These are phyloP conservation scores for Macrosiphum euphorbiae DNA, from an alignment of 2,888 invertebrate genomes.

Conservation along the genomic window DNA sequence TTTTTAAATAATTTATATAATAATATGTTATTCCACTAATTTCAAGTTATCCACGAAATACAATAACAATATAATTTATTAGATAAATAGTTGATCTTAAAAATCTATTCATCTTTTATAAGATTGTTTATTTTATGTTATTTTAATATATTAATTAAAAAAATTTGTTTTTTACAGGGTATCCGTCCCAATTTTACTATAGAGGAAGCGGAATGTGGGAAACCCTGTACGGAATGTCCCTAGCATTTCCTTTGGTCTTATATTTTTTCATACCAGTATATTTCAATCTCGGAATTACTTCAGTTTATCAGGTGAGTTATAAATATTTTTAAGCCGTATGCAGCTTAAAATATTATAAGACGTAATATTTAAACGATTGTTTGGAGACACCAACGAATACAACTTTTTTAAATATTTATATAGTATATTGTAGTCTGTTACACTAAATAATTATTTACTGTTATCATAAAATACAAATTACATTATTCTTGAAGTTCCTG, in stretches of 20 bases:
- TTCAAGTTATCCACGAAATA: background rate
- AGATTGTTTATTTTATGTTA: background rate
- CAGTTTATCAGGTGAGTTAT: constrained; percentile 79
- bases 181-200: constrained; percentile 87
- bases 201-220: constrained; percentile 90
- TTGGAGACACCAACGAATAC: background rate
- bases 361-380: background rate
- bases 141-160: background rate
- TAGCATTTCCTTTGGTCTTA: constrained; percentile 86
- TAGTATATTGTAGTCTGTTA: background rate
- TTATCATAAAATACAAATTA: background rate
- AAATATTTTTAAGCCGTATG: background rate
- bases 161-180: constrained; percentile 74
- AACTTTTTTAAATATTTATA: background rate
- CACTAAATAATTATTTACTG: background rate
- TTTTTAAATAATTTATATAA: background rate
- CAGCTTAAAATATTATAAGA: background rate
- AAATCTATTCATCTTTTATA: background rate
- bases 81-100: background rate
- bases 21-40: background rate
- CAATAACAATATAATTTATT: background rate
- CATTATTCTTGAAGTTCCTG: background rate
- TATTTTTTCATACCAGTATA: constrained; percentile 88
- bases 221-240: constrained; percentile 85
- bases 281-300: constrained; percentile 85